Percentiles rank a stretch among this genome's conserved stretches.
Conservation (phyloP, 2,797 vertebrate species). For the Pantherophis vulpinus region DNA sequence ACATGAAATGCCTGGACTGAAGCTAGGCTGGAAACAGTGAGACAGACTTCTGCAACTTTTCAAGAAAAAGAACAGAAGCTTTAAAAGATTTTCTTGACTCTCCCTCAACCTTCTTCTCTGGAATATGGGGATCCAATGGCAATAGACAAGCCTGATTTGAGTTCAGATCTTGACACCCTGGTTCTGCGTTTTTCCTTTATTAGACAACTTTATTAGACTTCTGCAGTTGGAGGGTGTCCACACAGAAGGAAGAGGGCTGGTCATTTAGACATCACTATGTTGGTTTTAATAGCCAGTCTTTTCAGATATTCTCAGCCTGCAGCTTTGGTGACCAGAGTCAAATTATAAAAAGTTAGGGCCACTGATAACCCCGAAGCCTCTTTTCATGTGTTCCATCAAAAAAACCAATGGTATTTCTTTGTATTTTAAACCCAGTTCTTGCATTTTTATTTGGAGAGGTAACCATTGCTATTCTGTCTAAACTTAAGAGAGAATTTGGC, state of each 20-base stretch:
- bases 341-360: not conserved
- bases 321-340: not conserved
- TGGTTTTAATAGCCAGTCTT: not conserved
- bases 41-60: not conserved
- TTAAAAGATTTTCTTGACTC: not conserved
- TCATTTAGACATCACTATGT: not conserved
- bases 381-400: not conserved
- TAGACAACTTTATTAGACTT: not conserved
- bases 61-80: not conserved
- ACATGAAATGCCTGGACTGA: not conserved
- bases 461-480: not conserved
- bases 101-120: not conserved
- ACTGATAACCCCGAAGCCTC: not conserved
- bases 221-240: not conserved
- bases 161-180: not conserved
- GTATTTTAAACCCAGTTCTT: not conserved
- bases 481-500: slow-evolving; percentile 17
- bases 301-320: not conserved
- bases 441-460: not conserved
- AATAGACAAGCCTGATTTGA: not conserved
- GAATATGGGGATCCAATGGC: not conserved
- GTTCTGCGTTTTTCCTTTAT: not conserved
- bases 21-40: not conserved
- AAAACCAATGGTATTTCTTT: not conserved
- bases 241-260: not conserved